These are phyloP conservation scores for Apus apus DNA, from an alignment of 2,113 vertebrate genomes.

Conservation along the genomic window DNA sequence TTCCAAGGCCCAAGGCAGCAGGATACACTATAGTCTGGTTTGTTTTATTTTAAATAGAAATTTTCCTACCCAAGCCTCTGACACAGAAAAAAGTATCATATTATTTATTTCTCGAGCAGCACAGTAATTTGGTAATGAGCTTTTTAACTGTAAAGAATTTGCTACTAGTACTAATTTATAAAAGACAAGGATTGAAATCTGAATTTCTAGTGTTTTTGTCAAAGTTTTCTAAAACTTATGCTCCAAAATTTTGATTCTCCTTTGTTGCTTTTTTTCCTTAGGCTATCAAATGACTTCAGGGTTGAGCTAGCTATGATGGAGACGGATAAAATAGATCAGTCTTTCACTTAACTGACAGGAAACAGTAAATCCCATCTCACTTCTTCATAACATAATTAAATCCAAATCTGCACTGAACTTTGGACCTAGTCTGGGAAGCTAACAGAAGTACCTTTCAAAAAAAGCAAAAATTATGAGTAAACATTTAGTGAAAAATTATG, in stretches of 20 bases:
- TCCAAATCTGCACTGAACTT: not conserved
- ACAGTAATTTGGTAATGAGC: not conserved
- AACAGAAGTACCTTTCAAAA: not conserved
- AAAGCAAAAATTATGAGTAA: not conserved
- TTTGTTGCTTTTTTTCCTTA: not conserved
- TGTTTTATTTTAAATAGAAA: not conserved
- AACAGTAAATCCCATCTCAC: not conserved
- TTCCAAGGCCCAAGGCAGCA: not conserved
- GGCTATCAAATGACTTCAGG: not conserved
- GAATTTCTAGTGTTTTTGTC: not conserved
- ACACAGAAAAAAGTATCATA: not conserved
- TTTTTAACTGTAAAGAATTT: not conserved
- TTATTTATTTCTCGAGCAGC: not conserved
- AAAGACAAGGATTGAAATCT: not conserved
- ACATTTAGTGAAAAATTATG: not conserved
- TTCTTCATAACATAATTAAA: not conserved
- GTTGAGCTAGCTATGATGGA: not conserved
- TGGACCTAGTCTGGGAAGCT: not conserved
- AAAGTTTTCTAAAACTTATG: not conserved
- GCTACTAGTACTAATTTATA: not conserved
- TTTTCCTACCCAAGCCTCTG: not conserved
- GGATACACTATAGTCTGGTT: not conserved
- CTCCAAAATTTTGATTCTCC: not conserved
- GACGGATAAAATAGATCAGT: not conserved
- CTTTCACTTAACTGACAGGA: not conserved